Base-by-base conservation (phyloP, 2,888 invertebrate species). In the Agrotis clavis region DNA sequence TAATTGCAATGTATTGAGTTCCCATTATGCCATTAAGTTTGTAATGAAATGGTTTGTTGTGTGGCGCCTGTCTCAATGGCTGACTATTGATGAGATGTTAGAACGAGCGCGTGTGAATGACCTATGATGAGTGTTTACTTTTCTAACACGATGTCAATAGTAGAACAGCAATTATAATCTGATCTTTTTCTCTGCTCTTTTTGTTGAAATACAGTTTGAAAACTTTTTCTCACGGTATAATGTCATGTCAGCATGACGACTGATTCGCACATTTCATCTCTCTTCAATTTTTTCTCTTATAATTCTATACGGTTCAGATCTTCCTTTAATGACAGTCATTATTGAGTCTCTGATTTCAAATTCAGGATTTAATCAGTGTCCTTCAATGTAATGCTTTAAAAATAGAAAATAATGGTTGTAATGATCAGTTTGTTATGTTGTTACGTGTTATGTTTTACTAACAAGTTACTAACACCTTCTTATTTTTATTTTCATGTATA, bases 1-100 rank as follows among this genome's bases (percentile, higher is more conserved):
- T 81, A 81, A 84, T 86, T 81, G 84, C 86, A 79, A 83, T 85
- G 85, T 85, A 85, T 85, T 82, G 79, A 81, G 76, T 85, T 84
- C 81, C 86, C 77, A 79, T 82, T 74, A 79, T 71, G 82, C 74
- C 69, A 70, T 81, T 82, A 82, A 68, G 79, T 74, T 79, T 68
- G 65, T 82, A 74, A 82, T 81, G 80, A 82, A 82, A 74, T 82
- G 63, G 82, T 74, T 73, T 82, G 82, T 57, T 69, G 54, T 78
- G 21, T 82, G 79, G 79, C 79, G 79, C 79, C 79, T 82, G 79
- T 69, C 79, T 78, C 56, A 73, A 78, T 66, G 63, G 53, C 14
- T 14, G 48, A 48, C 30, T 71, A 7, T 77, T 68, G 35, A 63
- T 67, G 65, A 51, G 53, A 64, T 64, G 63, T 73, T 64, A 56